Evolutionary conservation across 2,113 vertebrate genomes (phyloP), one percentile per base, ranked within the genome.

Genomic region (Synodontis membranacea): DNA sequence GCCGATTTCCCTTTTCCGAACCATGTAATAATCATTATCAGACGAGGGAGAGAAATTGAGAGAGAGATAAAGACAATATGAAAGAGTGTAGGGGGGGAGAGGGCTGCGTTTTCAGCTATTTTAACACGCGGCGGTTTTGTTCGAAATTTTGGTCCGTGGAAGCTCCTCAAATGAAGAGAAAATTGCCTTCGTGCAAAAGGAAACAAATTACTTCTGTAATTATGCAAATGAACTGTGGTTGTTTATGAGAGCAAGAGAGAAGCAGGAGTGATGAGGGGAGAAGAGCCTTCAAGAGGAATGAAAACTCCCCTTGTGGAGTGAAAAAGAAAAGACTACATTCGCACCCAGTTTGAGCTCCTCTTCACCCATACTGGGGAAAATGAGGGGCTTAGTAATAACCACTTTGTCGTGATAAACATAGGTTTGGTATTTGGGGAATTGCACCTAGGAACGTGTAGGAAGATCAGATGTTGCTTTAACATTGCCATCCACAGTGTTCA

Each of bases 201-300:
- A 90, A 90, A 91, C 84, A 90, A 89, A 90, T 91, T 91, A 88
- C 86, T 90, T 74, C 86, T 86, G 86, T 91, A 88, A 91, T 90
- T 91, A 91, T 91, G 91, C 39, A 91, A 91, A 90, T 89, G 68
- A 86, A 80, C 86, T 85, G 15, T 37, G 82, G 83, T 82, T 89
- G 87, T 89, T 90, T 89, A 87, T 87, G 82, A 90, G 78, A 80
- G 60, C 80, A 34, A 23, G 52, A 84, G 86, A 85, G 84, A 88
- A 21, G 60, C 70, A 80, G 78, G 52, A 80, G 75, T 86, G 79
- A 88, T 88, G 84, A 86, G 82, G 58, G 84, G 84, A 60, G 76
- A 88, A 91, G 58, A 64, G 81, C n/a, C 72, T 66, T 64, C 46
- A 70, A 83, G 82, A 86, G 52, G 60, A 81, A 84, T 83, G 37